Evolutionary conservation across 1,140 invertebrate species (phyloP).

Genomic region (Sycophila sp.): DNA sequence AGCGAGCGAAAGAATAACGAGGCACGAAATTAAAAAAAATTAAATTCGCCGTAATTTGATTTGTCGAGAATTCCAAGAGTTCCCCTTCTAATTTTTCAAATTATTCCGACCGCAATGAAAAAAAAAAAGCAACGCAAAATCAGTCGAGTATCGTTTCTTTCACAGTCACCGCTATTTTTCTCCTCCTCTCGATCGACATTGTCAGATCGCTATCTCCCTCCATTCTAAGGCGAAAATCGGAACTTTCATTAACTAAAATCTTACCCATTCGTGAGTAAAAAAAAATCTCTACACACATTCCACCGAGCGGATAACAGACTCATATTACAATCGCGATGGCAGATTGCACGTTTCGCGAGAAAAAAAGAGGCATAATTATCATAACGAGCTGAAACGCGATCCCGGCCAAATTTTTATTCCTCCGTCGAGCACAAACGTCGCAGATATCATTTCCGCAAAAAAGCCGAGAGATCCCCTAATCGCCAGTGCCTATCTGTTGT

Average conservation of each 20-base stretch:
- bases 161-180: too few species aligned
- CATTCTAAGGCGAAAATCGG: too few species aligned
- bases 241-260: slow-evolving; percentile 18
- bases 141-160: too few species aligned
- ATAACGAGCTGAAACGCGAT: slow-evolving; percentile 35
- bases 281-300: too few species aligned
- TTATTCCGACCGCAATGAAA: neutral
- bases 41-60: too few species aligned
- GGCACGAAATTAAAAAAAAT: too few species aligned
- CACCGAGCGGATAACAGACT: too few species aligned
- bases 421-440: neutral
- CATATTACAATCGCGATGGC: slow-evolving; percentile 21
- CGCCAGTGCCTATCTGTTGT: slow-evolving; percentile 7
- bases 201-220: too few species aligned
- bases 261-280: neutral
- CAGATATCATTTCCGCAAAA: slow-evolving; percentile 4
- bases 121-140: neutral
- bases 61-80: neutral
- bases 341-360: slow-evolving; percentile 13
- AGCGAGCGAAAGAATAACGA: too few species aligned
- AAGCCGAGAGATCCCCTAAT: slow-evolving; percentile 19
- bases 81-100: neutral
- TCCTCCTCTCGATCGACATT: too few species aligned
- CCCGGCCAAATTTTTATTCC: neutral
- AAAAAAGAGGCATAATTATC: slow-evolving; percentile 37